These are phyloP conservation scores for Matsumurasca onukii DNA, from an alignment of 1,140 invertebrate genomes.

Conservation along the genomic window DNA sequence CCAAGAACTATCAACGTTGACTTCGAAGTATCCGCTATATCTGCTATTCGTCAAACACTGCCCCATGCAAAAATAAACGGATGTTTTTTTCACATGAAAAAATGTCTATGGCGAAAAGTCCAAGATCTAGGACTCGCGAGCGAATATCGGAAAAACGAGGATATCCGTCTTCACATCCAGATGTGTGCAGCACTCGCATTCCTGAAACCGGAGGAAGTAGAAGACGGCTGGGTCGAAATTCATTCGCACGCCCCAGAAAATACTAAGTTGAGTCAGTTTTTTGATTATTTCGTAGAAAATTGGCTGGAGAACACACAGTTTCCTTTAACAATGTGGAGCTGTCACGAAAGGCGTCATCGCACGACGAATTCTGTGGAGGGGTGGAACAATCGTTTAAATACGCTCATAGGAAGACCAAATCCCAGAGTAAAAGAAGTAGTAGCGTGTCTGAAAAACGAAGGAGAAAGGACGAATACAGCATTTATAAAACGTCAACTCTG, in stretches of 20 bases:
- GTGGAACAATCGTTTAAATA: constrained; percentile 5
- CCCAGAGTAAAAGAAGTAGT: background rate
- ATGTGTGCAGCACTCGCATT: constrained; percentile 33
- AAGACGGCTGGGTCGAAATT: constrained; percentile 10
- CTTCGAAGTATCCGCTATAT: constrained; percentile 4
- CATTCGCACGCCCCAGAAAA: background rate
- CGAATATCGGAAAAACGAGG: constrained; percentile 24
- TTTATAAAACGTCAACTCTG: too few species aligned
- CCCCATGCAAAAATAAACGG: constrained; percentile 1
- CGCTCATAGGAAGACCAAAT: background rate
- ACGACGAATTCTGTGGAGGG: constrained; percentile 16
- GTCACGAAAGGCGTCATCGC: background rate
- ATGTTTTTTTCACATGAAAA: constrained; percentile 24
- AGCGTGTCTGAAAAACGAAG: background rate
- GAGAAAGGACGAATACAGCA: too few species aligned
- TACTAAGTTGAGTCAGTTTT: background rate
- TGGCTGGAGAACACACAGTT: background rate
- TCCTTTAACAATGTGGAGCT: constrained; percentile 7
- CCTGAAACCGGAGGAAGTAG: constrained; percentile 27
- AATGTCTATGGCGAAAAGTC: constrained; percentile 28
- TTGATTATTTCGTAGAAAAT: background rate
- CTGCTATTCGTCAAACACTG: background rate
- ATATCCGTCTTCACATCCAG: constrained; percentile 6
- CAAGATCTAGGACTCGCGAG: constrained; percentile 21
- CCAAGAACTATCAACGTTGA: background rate